Evolutionary conservation across 1,140 invertebrate species (phyloP).

Genomic region (Drosophila truncata): DNA sequence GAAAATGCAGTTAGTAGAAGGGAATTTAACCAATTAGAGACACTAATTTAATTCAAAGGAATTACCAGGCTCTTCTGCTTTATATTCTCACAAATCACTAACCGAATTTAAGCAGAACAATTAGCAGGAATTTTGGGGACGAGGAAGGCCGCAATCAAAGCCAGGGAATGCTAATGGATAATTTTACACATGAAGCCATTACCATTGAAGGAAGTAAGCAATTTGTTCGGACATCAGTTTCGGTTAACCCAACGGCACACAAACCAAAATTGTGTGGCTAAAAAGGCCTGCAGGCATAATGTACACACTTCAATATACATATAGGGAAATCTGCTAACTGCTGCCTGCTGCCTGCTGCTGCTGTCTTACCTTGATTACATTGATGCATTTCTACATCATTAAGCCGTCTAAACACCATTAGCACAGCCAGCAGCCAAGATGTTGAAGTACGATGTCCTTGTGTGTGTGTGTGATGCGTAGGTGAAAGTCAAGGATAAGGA

Average conservation of each 20-base stretch:
- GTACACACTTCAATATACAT: background rate
- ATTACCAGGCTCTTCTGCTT: background rate
- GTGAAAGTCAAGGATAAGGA: slow-evolving; percentile 47
- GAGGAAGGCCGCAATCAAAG: slow-evolving; percentile 24
- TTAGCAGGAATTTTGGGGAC: background rate
- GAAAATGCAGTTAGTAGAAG: background rate
- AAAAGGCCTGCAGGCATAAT: slow-evolving; percentile 2
- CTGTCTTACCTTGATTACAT: slow-evolving; percentile 73
- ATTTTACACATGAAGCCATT: slow-evolving; percentile 23
- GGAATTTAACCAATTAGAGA: background rate
- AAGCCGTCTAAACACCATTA: slow-evolving; percentile 77
- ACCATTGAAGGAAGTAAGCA: slow-evolving; percentile 55
- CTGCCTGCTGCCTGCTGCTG: too few relatives aligned
- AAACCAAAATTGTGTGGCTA: slow-evolving; percentile 18
- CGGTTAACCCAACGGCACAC: slow-evolving; percentile 55
- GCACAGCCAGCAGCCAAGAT: slow-evolving; percentile 46
- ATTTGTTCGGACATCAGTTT: slow-evolving; percentile 53
- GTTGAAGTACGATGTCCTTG: slow-evolving; percentile 33
- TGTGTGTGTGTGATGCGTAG: slow-evolving; percentile 2
- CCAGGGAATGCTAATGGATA: slow-evolving; percentile 52
- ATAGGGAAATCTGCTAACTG: background rate
- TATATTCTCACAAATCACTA: background rate
- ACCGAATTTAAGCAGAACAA: background rate
- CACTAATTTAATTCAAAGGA: slow-evolving; percentile 2
- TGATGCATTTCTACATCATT: slow-evolving; percentile 82